phyloP scores from a whole-genome alignment of 2,888 invertebrate species.

The Bedellia somnulentella region DNA sequence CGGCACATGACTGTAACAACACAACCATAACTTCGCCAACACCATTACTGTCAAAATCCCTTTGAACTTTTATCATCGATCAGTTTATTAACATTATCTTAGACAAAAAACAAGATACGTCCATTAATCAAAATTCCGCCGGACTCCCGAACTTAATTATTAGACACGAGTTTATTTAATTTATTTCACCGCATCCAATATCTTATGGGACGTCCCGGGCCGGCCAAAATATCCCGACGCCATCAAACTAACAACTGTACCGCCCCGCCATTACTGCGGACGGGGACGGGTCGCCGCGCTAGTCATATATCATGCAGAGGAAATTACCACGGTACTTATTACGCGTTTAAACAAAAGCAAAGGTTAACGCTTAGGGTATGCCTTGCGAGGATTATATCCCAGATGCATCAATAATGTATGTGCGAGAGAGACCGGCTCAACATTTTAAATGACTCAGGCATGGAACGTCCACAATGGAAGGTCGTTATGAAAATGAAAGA shows the following conservation, averaged over 20 bases:
- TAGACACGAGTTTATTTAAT: slow-evolving; percentile 32
- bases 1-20: not conserved
- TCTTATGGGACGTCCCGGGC: slow-evolving; percentile 20
- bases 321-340: slow-evolving; percentile 26
- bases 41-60: not conserved
- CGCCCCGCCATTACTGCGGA: slow-evolving; percentile 25
- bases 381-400: slow-evolving; percentile 3
- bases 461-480: slow-evolving; percentile 6
- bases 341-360: slow-evolving; percentile 25
- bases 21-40: not conserved
- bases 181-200: slow-evolving; percentile 21
- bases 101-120: slow-evolving; percentile 12
- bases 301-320: slow-evolving; percentile 15
- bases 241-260: slow-evolving; percentile 11
- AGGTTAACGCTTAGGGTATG: slow-evolving; percentile 15
- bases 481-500: slow-evolving; percentile 7
- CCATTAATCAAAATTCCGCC: slow-evolving; percentile 26
- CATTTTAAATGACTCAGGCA: slow-evolving; percentile 3
- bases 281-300: slow-evolving; percentile 17
- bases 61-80: not conserved
- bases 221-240: slow-evolving; percentile 18
- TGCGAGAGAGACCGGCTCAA: not conserved
- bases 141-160: slow-evolving; percentile 27
- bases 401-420: slow-evolving; percentile 5
- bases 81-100: slow-evolving; percentile 4